Conservation (phyloP, 2,113 vertebrate species). For the Odontesthes bonariensis region DNA sequence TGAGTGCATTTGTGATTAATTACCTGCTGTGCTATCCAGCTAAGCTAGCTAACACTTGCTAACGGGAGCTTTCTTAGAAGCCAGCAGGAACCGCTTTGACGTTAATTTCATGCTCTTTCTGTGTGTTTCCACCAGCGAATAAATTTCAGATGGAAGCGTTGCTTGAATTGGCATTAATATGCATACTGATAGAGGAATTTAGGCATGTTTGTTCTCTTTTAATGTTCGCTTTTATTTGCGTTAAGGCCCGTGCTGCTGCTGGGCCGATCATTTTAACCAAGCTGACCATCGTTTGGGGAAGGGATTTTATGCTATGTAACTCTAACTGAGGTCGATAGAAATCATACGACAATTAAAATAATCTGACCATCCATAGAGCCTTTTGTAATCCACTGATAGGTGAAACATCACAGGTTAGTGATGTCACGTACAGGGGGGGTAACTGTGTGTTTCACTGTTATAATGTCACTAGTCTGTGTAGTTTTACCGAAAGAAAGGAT, state of each 20-base stretch:
- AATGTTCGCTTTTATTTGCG: slow-evolving; percentile 33
- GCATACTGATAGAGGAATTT: not conserved
- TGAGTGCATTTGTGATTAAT: slow-evolving; percentile 44
- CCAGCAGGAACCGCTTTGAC: slow-evolving; percentile 39
- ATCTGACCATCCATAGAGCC: not conserved
- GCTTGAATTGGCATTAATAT: not conserved
- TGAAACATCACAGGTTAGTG: slow-evolving; percentile 12
- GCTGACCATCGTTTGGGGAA: not conserved
- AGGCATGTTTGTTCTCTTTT: not conserved
- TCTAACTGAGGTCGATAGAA: not conserved
- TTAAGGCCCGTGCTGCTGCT: slow-evolving; percentile 56
- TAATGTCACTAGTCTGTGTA: not conserved
- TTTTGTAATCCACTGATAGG: not conserved
- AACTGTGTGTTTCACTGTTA: not conserved
- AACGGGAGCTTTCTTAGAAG: slow-evolving; percentile 33
- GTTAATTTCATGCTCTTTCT: not conserved
- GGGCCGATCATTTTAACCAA: slow-evolving; percentile 50
- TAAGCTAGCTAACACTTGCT: slow-evolving; percentile 62
- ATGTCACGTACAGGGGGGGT: slow-evolving; percentile 38
- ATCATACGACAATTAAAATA: not conserved
- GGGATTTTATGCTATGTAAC: not conserved
- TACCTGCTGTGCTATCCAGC: slow-evolving; percentile 40
- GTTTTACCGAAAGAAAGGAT: not conserved
- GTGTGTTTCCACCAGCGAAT: not conserved
- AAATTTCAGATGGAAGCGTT: not conserved